Conservation (phyloP, 2,113 vertebrate genomes). For the Gorsachius goisagi region DNA sequence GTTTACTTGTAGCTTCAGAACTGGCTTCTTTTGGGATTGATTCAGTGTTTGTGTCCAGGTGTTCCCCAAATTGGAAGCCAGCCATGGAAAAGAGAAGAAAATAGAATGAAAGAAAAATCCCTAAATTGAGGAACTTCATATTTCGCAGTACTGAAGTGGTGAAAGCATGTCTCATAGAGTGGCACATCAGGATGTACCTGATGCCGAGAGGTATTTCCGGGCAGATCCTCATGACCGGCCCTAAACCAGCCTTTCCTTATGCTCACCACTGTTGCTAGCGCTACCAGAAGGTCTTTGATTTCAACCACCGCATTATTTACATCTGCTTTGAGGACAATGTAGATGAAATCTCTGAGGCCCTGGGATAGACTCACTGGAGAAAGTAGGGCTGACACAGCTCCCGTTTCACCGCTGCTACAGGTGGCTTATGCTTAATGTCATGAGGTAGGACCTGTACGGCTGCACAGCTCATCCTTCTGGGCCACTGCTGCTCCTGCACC, state of each 20-base stretch:
- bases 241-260: not conserved
- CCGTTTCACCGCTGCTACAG: not conserved
- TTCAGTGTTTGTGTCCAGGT: not conserved
- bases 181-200: not conserved
- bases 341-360: not conserved
- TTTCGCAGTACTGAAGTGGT: not conserved
- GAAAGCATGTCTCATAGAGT: not conserved
- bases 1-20: not conserved
- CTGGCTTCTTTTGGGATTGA: not conserved
- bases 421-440: not conserved
- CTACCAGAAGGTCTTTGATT: not conserved
- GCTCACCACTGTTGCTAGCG: not conserved
- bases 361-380: not conserved
- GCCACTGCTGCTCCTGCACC: not conserved
- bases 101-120: not conserved
- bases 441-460: not conserved
- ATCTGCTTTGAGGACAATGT: not conserved
- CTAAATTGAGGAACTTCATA: not conserved
- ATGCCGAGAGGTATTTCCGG: not conserved
- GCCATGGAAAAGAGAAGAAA: not conserved
- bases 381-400: not conserved
- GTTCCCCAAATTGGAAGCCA: not conserved
- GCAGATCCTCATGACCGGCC: not conserved
- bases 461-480: not conserved
- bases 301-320: not conserved